Evolutionary conservation across 1,140 invertebrate species (phyloP).

Genomic region (Drosophila ironensis): DNA sequence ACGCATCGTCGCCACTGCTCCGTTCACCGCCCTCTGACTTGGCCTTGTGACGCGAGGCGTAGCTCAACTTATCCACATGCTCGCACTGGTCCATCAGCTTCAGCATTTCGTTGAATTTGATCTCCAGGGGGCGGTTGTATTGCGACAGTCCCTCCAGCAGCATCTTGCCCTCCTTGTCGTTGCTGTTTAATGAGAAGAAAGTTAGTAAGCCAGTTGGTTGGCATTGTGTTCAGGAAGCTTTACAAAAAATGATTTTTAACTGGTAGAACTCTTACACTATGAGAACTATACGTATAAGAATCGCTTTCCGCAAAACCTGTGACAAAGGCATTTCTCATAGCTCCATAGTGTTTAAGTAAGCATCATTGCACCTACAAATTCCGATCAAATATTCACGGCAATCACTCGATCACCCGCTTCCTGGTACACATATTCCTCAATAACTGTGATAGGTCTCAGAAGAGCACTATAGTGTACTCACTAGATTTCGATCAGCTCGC

Average conservation of each 20-base stretch:
- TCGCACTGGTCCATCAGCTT: conserved; percentile 90
- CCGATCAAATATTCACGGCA: background rate
- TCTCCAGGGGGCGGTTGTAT: conserved; percentile 84
- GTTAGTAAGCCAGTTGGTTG: too few relatives aligned
- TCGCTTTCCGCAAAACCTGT: too few relatives aligned
- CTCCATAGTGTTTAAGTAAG: too few relatives aligned
- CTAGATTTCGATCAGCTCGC: conserved; percentile 93
- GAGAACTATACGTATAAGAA: too few relatives aligned
- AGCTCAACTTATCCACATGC: conserved; percentile 83
- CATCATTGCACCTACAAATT: too few relatives aligned
- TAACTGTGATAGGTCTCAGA: too few relatives aligned
- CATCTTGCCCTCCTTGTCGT: conserved; percentile 85
- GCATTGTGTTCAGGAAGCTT: too few relatives aligned
- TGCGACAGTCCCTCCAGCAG: conserved; percentile 84
- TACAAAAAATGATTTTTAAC: too few relatives aligned
- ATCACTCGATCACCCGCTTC: too few relatives aligned
- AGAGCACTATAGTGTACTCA: conserved; percentile 84
- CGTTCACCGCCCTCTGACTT: conserved; percentile 60
- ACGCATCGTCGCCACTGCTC: conserved; percentile 19
- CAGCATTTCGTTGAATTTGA: conserved; percentile 88
- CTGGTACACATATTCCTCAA: too few relatives aligned
- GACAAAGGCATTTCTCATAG: too few relatives aligned
- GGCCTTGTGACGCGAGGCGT: conserved; percentile 26
- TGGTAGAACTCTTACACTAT: too few relatives aligned
- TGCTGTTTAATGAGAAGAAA: conserved; percentile 82